Evolutionary conservation across 2,888 invertebrate genomes (phyloP).

Genomic region (Parochlus steinenii): DNA sequence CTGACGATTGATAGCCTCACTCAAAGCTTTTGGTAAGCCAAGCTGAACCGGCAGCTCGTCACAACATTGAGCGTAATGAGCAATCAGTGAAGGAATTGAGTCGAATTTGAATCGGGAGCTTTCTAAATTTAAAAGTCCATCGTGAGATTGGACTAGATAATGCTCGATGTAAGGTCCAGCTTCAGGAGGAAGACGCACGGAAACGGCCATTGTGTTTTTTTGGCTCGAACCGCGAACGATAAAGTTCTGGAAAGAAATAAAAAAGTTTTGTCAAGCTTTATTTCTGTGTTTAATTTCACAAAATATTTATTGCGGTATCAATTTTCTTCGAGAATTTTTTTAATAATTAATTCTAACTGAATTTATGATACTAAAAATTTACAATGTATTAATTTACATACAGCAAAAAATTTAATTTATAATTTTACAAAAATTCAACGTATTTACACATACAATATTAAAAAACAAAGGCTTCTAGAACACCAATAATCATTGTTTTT

Average conservation of each 20-base stretch:
- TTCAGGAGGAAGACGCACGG: conserved; percentile 72
- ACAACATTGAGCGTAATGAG: conserved; percentile 86
- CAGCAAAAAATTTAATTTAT: too few relatives aligned
- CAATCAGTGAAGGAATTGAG: conserved; percentile 81
- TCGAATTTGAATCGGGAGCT: conserved; percentile 87
- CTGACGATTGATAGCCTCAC: conserved; percentile 76
- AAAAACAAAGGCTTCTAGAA: too few relatives aligned
- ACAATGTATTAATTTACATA: too few relatives aligned
- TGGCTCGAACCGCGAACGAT: conserved; percentile 91
- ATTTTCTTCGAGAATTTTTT: too few relatives aligned
- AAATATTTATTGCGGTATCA: too few relatives aligned
- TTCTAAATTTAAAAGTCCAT: conserved; percentile 70
- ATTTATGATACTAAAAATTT: too few relatives aligned
- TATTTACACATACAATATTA: too few relatives aligned
- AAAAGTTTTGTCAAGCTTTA: too few relatives aligned
- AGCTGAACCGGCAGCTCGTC: conserved; percentile 88
- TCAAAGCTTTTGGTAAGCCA: conserved; percentile 65
- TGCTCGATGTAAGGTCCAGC: conserved; percentile 89
- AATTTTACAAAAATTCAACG: too few relatives aligned
- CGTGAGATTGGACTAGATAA: conserved; percentile 79
- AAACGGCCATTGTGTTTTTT: conserved; percentile 86
- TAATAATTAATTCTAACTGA: too few relatives aligned
- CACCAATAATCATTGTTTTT: too few relatives aligned
- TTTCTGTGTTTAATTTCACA: too few relatives aligned
- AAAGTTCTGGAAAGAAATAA: conserved; percentile 53